Conservation (phyloP, 2,113 vertebrate genomes). For the Pachyramphus minor region DNA sequence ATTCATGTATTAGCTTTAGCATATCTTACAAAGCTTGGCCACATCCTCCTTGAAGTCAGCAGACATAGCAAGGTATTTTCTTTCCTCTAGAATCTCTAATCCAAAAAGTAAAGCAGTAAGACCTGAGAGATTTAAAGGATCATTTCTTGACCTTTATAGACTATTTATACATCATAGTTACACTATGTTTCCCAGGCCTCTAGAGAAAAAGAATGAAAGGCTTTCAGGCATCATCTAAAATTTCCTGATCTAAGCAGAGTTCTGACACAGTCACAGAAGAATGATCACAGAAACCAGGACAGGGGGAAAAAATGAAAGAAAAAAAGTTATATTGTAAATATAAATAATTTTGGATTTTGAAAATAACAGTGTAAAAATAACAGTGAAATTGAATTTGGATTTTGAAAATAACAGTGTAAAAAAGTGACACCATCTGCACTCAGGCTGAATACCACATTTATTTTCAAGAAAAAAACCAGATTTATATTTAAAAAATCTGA, state of each 20-base stretch:
- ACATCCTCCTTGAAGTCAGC: background rate
- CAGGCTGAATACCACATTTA: background rate
- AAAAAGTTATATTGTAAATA: background rate
- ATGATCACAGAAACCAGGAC: background rate
- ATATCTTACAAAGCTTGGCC: background rate
- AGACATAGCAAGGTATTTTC: background rate
- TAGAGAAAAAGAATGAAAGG: background rate
- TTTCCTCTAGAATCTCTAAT: background rate
- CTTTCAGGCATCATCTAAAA: background rate
- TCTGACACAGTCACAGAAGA: background rate
- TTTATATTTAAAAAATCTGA: background rate
- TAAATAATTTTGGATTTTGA: background rate
- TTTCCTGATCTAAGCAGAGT: background rate
- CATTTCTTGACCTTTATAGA: background rate
- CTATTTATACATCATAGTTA: background rate
- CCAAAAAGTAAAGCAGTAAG: background rate
- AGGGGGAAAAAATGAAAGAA: background rate
- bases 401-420: background rate
- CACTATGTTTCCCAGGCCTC: background rate
- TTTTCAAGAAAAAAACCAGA: background rate
- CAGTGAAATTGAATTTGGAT: too few relatives aligned
- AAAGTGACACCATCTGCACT: background rate
- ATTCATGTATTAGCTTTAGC: background rate
- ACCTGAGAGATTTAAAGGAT: background rate
- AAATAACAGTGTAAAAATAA: background rate